Base-by-base conservation (phyloP, 35 echinoderm and acorn worm species). In the Lytechinus pictus region DNA sequence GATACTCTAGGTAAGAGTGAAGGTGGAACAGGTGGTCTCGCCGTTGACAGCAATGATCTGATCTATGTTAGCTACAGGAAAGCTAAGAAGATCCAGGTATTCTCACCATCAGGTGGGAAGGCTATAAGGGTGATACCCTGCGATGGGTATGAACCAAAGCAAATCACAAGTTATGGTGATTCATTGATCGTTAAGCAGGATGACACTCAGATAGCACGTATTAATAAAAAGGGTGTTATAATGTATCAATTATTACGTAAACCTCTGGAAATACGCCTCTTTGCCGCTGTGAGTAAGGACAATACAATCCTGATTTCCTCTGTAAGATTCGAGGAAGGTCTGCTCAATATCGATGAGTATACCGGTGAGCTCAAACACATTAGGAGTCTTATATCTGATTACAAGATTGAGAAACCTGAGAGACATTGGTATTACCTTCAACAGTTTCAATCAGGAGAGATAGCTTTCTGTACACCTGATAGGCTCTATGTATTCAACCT, bases 61-160 rank as follows among this genome's bases (percentile, higher is more conserved):
- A 93, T 93, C 55, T 55, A 93, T 55, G 3, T 57, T 10, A 12
- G 92, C 54, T 93, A 55, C 54, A 54, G 92, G 92, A 93, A 9
- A 27, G 92, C 54, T n/a, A 57, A n/a, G 54, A 54, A 55, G 54
- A 93, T 93, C 92, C 52, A 93, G 55, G 92, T 93, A 55, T 93
- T 93, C 27, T 53, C 92, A 28, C 3, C 52, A 28, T 4, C 54
- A 57, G 53, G 92, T 57, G 52, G 54, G 54, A n/a, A 93, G 53
- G 53, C 53, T 19, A 54, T 93, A 5, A 54, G 92, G 52, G 92
- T 57, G 92, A 93, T 93, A 57, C 52, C 92, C 1, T 93, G 92
- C 54, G 55, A 93, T 55, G 92, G 27, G 11, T 93, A 93, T 57
- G 27, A 93, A 28, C 92, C 92, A 19, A 12, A 27, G 9, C 92